Conservation (phyloP, 2,888 invertebrate genomes). For the Drosophila basisetae region DNA sequence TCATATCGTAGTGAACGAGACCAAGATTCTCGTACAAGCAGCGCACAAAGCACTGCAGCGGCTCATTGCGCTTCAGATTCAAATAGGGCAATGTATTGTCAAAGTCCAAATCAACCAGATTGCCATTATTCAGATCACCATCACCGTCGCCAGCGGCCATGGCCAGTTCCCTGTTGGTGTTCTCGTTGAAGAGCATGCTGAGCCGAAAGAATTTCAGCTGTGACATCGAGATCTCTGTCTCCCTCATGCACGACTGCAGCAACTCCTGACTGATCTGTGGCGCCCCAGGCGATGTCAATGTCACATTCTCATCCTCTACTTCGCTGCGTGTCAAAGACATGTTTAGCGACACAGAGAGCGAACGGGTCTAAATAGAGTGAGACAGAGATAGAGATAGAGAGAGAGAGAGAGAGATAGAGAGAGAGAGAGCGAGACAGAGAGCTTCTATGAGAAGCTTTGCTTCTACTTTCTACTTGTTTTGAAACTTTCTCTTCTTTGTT, state of each 20-base stretch:
- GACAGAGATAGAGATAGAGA: not conserved
- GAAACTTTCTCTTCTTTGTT: not conserved
- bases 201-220: constrained; percentile 75
- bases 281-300: not conserved
- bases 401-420: not conserved
- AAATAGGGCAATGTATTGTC: constrained; percentile 28
- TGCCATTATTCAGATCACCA: constrained; percentile 38
- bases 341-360: constrained; percentile 70
- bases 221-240: constrained; percentile 80
- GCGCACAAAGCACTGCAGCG: constrained; percentile 79
- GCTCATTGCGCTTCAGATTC: constrained; percentile 66
- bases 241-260: constrained; percentile 73
- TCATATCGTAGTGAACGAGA: constrained; percentile 66
- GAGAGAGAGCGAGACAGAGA: not conserved
- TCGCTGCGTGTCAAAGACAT: constrained; percentile 70
- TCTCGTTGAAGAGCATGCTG: constrained; percentile 59
- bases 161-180: constrained; percentile 26
- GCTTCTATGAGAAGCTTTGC: not conserved
- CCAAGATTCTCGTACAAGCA: constrained; percentile 79
- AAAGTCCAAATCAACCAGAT: constrained; percentile 45
- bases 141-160: constrained; percentile 23
- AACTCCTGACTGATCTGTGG: constrained; percentile 59
- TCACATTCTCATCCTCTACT: constrained; percentile 43
- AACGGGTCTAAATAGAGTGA: constrained; percentile 54
- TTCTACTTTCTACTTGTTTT: not conserved